Percentiles rank a stretch among this genome's conserved stretches.
phyloP scores from a whole-genome alignment of 2,888 invertebrate genomes.

The Pachliopta kotzebuea region DNA sequence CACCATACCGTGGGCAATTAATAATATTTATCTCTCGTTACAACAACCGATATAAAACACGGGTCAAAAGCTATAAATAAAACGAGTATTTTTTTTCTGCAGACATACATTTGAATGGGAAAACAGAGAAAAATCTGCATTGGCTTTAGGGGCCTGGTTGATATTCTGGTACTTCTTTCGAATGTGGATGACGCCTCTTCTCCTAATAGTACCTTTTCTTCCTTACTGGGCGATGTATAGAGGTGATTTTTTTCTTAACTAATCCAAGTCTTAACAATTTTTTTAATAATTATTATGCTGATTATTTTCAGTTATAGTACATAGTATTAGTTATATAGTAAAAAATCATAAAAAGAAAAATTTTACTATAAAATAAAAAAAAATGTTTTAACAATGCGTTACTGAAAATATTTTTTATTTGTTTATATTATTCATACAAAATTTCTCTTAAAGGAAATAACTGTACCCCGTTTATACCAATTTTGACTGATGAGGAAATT shows the following conservation, averaged over 20 bases:
- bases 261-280: neutral
- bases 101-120: constrained; percentile 72
- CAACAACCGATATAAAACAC: neutral
- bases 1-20: neutral
- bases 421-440: neutral
- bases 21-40: neutral
- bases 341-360: neutral
- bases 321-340: too few relatives aligned
- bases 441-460: constrained; percentile 45
- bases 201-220: constrained; percentile 55
- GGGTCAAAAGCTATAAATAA: neutral
- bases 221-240: constrained; percentile 58
- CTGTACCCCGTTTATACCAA: constrained; percentile 42
- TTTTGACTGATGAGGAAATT: constrained; percentile 55
- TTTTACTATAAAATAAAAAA: neutral
- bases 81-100: constrained; percentile 24
- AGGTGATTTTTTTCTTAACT: constrained; percentile 31
- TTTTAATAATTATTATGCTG: too few relatives aligned
- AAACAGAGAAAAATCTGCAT: constrained; percentile 56
- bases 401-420: neutral
- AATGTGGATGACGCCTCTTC: constrained; percentile 68
- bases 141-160: constrained; percentile 60
- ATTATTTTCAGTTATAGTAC: neutral
- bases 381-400: neutral
- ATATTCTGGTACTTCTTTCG: constrained; percentile 66